Evolutionary conservation across 2,888 invertebrate species (phyloP).

Genomic region (Xylocampa areola): DNA sequence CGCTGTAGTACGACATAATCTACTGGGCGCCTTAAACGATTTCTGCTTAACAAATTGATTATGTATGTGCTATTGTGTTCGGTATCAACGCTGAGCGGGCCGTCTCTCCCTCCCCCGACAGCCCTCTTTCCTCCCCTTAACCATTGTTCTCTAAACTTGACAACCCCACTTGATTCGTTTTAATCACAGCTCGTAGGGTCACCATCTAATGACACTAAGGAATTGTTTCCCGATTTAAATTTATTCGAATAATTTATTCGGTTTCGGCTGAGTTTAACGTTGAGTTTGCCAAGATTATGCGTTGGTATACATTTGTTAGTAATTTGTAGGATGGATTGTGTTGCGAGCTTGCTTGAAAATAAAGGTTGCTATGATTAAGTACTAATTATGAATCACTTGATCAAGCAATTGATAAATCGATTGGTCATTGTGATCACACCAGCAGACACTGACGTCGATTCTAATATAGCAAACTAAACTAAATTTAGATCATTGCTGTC

Average conservation of each 20-base stretch:
- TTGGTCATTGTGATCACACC: too few relatives aligned
- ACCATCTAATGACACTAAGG: conserved; percentile 30
- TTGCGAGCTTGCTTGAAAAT: too few relatives aligned
- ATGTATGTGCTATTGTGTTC: conserved; percentile 42
- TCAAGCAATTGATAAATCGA: too few relatives aligned
- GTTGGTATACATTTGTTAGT: background rate
- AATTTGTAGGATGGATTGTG: too few relatives aligned
- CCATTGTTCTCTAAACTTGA: conserved; percentile 50
- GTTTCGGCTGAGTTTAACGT: background rate
- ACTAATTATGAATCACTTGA: too few relatives aligned
- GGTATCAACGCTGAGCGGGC: conserved; percentile 10
- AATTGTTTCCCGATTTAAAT: conserved; percentile 16
- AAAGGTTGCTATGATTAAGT: background rate
- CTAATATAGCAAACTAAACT: too few relatives aligned
- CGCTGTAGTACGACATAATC: conserved; percentile 28
- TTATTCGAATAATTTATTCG: conserved; percentile 14
- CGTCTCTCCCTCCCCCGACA: conserved; percentile 5
- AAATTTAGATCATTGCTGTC: too few relatives aligned
- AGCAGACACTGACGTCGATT: too few relatives aligned
- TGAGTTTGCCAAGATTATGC: conserved; percentile 1
- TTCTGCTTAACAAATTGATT: conserved; percentile 48
- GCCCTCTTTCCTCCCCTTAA: background rate
- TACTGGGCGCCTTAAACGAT: conserved; percentile 15
- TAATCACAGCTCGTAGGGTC: conserved; percentile 50
- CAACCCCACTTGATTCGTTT: conserved; percentile 53